Evolutionary conservation across 2,113 vertebrate species (phyloP).

Genomic region (Sclerurus mexicanus): DNA sequence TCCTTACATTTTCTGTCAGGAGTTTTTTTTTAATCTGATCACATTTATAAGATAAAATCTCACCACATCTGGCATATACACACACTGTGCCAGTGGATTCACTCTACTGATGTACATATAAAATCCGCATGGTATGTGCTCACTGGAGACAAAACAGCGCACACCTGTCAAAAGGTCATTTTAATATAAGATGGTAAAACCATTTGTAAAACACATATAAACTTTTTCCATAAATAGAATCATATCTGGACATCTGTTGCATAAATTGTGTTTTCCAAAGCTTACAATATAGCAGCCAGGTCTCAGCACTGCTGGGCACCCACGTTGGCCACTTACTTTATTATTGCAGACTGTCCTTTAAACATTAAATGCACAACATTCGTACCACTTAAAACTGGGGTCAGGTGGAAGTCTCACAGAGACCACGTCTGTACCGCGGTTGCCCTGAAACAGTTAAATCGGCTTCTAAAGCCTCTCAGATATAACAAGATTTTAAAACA

Average conservation of each 20-base stretch:
- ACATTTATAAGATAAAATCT: conserved; percentile 89
- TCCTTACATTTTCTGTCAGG: conserved; percentile 88
- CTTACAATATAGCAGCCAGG: conserved; percentile 94
- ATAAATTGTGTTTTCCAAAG: conserved; percentile 93
- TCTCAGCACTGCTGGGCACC: conserved; percentile 98
- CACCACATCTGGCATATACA: conserved; percentile 88
- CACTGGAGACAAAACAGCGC: conserved; percentile 92
- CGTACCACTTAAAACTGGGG: conserved; percentile 99
- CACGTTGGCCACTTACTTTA: conserved; percentile 89
- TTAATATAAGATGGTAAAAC: conserved; percentile 98
- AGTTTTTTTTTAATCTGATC: conserved; percentile 79
- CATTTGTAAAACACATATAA: conserved; percentile 94
- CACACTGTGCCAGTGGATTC: conserved; percentile 85
- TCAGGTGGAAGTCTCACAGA: conserved; percentile 99
- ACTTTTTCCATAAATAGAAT: conserved; percentile 97
- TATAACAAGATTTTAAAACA: conserved; percentile 97
- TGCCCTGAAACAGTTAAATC: conserved; percentile 91
- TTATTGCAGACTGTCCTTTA: conserved; percentile 99
- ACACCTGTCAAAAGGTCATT: conserved; percentile 91
- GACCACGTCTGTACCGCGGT: conserved; percentile 99
- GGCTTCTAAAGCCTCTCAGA: conserved; percentile 96
- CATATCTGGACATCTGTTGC: conserved; percentile 93
- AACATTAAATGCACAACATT: conserved; percentile 99
- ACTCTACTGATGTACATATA: conserved; percentile 92
- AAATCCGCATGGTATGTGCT: conserved; percentile 93